A percentile compares a stretch with the other conserved stretches of the same genome.
These are phyloP conservation scores for Gorsachius magnificus DNA, from an alignment of 2,797 vertebrate species.

Conservation along the genomic window DNA sequence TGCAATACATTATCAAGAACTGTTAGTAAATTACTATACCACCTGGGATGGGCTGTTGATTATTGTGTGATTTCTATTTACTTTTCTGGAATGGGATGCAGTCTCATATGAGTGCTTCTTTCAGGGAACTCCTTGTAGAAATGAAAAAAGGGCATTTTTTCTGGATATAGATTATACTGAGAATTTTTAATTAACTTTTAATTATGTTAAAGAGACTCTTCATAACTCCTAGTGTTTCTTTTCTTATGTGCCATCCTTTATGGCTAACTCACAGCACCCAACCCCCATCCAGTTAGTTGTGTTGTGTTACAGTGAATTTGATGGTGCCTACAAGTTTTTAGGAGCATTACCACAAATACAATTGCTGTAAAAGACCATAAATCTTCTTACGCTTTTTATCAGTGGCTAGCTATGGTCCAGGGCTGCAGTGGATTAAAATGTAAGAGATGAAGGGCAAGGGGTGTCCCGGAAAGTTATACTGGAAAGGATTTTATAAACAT, in stretches of 20 bases:
- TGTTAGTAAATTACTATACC: conserved; percentile 22
- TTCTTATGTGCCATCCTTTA: neutral
- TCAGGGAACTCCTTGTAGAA: conserved; percentile 11
- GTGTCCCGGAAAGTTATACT: neutral
- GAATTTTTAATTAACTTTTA: conserved; percentile 65
- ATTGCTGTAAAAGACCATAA: neutral
- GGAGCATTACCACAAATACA: neutral
- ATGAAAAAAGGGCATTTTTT: conserved; percentile 25
- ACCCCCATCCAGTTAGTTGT: neutral
- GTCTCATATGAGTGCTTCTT: conserved; percentile 43
- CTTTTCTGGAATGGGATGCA: conserved; percentile 30
- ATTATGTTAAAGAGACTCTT: conserved; percentile 37
- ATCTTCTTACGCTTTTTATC: neutral
- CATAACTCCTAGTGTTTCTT: neutral
- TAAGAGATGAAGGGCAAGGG: neutral
- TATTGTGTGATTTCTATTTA: conserved; percentile 10
- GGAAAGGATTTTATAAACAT: neutral
- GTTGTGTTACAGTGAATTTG: neutral
- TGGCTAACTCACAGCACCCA: neutral
- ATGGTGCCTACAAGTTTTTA: neutral
- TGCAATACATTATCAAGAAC: conserved; percentile 12
- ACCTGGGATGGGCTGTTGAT: neutral
- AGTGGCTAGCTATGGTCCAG: neutral
- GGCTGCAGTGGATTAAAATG: neutral
- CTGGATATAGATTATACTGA: neutral